Evolutionary conservation across 1,140 invertebrate genomes (phyloP), one percentile per base, ranked within the genome.

Genomic region (Prorops nasuta): DNA sequence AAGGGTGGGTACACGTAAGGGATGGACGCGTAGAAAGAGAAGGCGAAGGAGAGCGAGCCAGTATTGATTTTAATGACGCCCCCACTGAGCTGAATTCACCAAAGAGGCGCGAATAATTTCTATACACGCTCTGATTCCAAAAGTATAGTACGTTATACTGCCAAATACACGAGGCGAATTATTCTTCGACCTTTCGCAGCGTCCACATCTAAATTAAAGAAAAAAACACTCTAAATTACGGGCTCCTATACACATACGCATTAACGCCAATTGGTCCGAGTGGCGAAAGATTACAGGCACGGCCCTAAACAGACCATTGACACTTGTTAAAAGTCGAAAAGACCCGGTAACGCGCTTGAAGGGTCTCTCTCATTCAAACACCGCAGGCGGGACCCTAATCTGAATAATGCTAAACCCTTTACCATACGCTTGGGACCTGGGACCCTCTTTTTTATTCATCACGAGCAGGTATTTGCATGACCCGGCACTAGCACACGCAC

Each of bases 41-140:
- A 36, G 15, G 24, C 24, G 42, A 35, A 39, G 66, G 61, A 53
- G 61, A 65, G 60, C 64, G 62, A 58, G 61, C 64, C 62, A 60
- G 75, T 77, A 77, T 77, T 77, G 75, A 76, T 77, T 77, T 77
- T 76, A 77, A 77, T 76, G 74, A 77, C 69, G 67, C 60, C 60
- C 69, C 67, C 64, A 63, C 71, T 61, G 58, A 51, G 58, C 63
- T 56, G 60, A 67, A 72, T 66, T 72, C 65, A 64, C 63, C 51
- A 67, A 60, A 60, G 60, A 70, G 64, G 69, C 67, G 67, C 64
- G 64, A 76, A 75, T 62, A 66, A 66, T 72, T 63, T 64, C 50
- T 54, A n/a, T n/a, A 64, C 65, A 63, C 63, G 62, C 62, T 69
- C 58, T 56, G 60, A 62, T 66, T 67, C 44, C 51, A 39, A 38